These are phyloP conservation scores for Ctenopoma multispine DNA, from an alignment of 2,797 vertebrate genomes.

Conservation along the genomic window DNA sequence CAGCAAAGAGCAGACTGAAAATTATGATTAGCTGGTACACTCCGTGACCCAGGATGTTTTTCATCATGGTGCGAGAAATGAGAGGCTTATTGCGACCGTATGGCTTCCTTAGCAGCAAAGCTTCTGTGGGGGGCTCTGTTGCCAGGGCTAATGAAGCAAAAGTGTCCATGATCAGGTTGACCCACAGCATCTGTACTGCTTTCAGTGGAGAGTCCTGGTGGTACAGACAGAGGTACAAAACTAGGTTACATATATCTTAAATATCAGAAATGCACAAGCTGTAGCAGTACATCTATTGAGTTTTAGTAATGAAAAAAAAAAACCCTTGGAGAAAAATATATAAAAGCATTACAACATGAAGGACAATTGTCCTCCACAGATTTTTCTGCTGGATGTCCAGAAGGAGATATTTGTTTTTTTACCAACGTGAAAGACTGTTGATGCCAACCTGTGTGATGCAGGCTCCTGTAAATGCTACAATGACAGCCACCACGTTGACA, in stretches of 20 bases:
- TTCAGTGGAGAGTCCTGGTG: constrained; percentile 96
- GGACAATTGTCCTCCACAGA: neutral
- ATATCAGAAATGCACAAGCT: neutral
- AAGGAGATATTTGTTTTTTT: neutral
- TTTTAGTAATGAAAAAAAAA: neutral
- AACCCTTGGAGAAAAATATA: neutral
- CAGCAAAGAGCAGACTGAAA: constrained; percentile 96
- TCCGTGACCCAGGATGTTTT: constrained; percentile 97
- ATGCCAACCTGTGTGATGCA: constrained; percentile 95
- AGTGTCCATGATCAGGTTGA: constrained; percentile 99
- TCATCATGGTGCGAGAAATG: constrained; percentile 99
- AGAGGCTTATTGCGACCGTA: constrained; percentile 99
- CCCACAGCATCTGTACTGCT: constrained; percentile 99
- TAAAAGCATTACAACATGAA: neutral
- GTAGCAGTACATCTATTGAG: neutral
- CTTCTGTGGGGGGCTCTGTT: constrained; percentile 97
- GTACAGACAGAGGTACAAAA: constrained; percentile 2
- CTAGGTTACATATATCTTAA: neutral
- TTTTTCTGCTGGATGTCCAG: neutral
- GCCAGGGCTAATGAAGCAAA: constrained; percentile 97
- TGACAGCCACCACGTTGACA: constrained; percentile 98
- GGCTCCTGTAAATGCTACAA: constrained; percentile 98
- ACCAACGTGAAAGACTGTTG: neutral
- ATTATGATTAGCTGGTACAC: constrained; percentile 96
- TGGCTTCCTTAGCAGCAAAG: constrained; percentile 94